A percentile compares a stretch with the other conserved stretches of the same genome.
Conservation (phyloP, 1,140 invertebrate species). For the Maniola jurtina region DNA sequence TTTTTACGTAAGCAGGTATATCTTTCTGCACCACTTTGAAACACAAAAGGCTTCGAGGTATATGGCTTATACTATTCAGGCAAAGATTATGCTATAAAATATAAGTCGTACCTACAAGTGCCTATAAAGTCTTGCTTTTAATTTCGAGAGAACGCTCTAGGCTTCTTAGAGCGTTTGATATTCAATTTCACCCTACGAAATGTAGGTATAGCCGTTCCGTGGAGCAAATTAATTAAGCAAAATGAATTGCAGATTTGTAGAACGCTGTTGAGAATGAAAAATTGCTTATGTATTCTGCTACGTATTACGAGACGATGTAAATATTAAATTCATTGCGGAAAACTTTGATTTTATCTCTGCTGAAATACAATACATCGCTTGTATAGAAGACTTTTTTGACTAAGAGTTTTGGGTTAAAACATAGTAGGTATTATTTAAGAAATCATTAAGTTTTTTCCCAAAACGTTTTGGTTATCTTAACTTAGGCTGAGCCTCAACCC, state of each 20-base stretch:
- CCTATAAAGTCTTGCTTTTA: conserved; percentile 9
- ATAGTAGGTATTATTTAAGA: too few species aligned
- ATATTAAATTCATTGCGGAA: neutral
- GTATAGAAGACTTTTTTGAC: too few species aligned
- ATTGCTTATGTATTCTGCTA: conserved; percentile 14
- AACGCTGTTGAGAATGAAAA: conserved; percentile 28
- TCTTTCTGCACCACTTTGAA: too few species aligned
- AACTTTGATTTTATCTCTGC: neutral
- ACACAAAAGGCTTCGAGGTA: too few species aligned
- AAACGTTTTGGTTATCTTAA: neutral
- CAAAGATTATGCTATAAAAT: neutral
- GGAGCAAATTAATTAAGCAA: conserved; percentile 34
- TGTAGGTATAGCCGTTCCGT: conserved; percentile 19
- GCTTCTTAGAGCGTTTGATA: conserved; percentile 15
- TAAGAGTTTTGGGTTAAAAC: too few species aligned
- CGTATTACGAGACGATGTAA: neutral
- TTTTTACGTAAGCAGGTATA: too few species aligned
- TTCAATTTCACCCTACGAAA: conserved; percentile 19
- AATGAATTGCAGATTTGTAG: conserved; percentile 32
- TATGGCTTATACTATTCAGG: too few species aligned
- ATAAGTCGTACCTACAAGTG: neutral
- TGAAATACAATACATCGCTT: too few species aligned
- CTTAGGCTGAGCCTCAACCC: too few species aligned
- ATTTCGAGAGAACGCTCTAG: conserved; percentile 19
- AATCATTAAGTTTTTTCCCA: neutral